These are phyloP conservation scores for Loxodonta africana DNA, from an alignment of 2,113 vertebrate genomes.

Conservation along the genomic window DNA sequence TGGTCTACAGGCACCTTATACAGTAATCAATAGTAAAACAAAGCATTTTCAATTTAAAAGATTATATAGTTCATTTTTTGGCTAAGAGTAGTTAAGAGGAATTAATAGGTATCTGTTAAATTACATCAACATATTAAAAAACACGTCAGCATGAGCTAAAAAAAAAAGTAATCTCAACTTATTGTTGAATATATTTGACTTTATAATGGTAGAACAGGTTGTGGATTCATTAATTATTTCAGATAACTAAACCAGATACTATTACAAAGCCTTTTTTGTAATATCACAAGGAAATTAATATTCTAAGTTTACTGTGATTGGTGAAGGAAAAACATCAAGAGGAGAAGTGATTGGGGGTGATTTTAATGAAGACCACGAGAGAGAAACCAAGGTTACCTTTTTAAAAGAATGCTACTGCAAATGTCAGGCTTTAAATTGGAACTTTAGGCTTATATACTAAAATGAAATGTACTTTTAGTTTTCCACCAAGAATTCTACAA, in stretches of 20 bases:
- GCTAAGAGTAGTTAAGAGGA: slow-evolving; percentile 6
- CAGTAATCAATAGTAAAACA: slow-evolving; percentile 24
- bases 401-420: slow-evolving; percentile 56
- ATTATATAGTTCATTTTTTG: slow-evolving; percentile 51
- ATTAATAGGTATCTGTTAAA: slow-evolving; percentile 60
- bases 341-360: background rate
- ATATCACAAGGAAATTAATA: slow-evolving; percentile 13
- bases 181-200: slow-evolving; percentile 43
- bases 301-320: slow-evolving; percentile 46
- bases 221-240: slow-evolving; percentile 32
- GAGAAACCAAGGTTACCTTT: slow-evolving; percentile 48
- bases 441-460: background rate
- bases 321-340: slow-evolving; percentile 54
- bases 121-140: slow-evolving; percentile 32
- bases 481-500: slow-evolving; percentile 24
- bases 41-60: slow-evolving; percentile 56
- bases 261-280: background rate
- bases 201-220: slow-evolving; percentile 26
- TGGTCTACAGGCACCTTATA: slow-evolving; percentile 1
- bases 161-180: slow-evolving; percentile 9
- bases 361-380: slow-evolving; percentile 51
- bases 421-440: slow-evolving; percentile 51
- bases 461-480: slow-evolving; percentile 56
- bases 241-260: slow-evolving; percentile 30
- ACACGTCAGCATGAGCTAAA: background rate